These are phyloP conservation scores for Apodemus agrarius DNA, from an alignment of 2,797 vertebrate species.

Conservation along the genomic window DNA sequence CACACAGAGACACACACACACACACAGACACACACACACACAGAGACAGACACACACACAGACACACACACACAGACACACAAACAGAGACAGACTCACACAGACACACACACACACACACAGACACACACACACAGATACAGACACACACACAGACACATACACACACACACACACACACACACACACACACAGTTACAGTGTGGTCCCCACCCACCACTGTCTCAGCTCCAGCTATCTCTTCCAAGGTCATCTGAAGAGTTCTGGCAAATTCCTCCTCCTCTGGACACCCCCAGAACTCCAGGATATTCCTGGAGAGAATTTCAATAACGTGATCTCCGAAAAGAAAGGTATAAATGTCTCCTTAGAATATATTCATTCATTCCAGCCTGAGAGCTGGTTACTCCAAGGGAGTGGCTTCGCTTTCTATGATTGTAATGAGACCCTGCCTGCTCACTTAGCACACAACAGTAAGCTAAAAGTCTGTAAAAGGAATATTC, in stretches of 20 bases:
- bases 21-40: no score
- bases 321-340: not conserved
- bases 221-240: not conserved
- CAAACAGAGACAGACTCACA: no score
- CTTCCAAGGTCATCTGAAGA: not conserved
- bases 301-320: not conserved
- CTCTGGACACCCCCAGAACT: not conserved
- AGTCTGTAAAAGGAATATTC: not conserved
- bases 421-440: constrained; percentile 1
- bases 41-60: no score
- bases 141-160: no score
- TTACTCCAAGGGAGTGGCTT: not conserved
- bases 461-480: not conserved
- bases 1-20: no score
- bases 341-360: not conserved
- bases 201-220: no score
- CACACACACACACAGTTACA: not conserved
- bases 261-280: not conserved
- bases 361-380: not conserved
- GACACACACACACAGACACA: no score
- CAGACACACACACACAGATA: no score
- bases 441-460: not conserved
- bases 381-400: not conserved
- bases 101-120: no score
- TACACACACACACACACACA: not conserved